These are phyloP conservation scores for Diorhabda carinulata DNA, from an alignment of 1,140 invertebrate genomes.

Conservation along the genomic window DNA sequence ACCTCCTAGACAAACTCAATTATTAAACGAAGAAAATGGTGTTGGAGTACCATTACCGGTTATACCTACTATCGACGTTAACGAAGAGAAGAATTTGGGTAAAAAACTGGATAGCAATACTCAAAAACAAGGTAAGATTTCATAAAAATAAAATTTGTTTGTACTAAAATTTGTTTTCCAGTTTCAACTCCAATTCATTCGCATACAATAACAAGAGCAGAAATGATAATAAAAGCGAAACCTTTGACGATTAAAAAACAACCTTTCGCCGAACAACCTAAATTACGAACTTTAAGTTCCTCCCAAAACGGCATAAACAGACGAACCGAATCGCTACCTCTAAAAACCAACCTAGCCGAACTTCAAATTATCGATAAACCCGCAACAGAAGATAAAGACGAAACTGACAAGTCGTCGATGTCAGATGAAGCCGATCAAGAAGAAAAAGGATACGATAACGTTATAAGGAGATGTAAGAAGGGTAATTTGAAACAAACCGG, in stretches of 20 bases:
- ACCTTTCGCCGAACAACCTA: constrained; percentile 69
- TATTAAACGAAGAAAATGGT: constrained; percentile 38
- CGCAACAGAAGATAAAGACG: constrained; percentile 43
- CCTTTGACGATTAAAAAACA: constrained; percentile 76
- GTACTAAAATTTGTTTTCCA: constrained; percentile 2
- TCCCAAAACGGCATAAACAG: constrained; percentile 59
- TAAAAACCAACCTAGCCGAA: constrained; percentile 74
- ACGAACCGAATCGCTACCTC: constrained; percentile 72
- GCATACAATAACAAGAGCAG: constrained; percentile 37
- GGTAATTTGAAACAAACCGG: constrained; percentile 71
- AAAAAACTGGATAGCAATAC: background rate
- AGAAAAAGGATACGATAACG: constrained; percentile 45
- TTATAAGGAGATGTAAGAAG: constrained; percentile 64
- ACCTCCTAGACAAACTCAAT: constrained; percentile 51
- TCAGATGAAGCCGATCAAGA: constrained; percentile 45
- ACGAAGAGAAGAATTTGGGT: constrained; percentile 40
- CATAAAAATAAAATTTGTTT: background rate
- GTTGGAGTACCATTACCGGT: constrained; percentile 37
- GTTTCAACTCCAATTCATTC: constrained; percentile 6
- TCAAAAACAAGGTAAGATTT: constrained; percentile 6
- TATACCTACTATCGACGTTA: constrained; percentile 44
- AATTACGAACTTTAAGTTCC: constrained; percentile 59
- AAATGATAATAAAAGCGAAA: constrained; percentile 71
- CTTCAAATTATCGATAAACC: constrained; percentile 46
- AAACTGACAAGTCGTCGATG: constrained; percentile 50